Evolutionary conservation across 1,140 invertebrate genomes (phyloP).

Genomic region (Pachyrhynchus sulphureomaculatus): DNA sequence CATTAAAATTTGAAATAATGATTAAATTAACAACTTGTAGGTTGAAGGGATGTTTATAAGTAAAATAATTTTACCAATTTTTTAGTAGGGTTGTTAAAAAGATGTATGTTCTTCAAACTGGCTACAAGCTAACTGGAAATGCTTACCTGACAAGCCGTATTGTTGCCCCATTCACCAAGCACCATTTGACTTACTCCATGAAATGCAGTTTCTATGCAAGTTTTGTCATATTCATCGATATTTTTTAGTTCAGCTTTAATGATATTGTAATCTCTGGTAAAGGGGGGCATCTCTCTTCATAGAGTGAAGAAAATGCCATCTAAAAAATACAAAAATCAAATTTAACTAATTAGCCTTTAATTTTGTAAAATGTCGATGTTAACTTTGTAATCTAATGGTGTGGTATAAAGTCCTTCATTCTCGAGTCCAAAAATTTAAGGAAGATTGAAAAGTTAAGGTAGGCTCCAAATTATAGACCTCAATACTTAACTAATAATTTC

Average conservation of each 20-base stretch:
- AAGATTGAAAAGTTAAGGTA: no score
- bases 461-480: no score
- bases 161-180: conserved; percentile 81
- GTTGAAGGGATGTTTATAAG: no score
- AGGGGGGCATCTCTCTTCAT: conserved; percentile 68
- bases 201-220: conserved; percentile 76
- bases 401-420: no score
- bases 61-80: no score
- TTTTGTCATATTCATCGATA: conserved; percentile 81
- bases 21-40: no score
- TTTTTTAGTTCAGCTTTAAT: conserved; percentile 72
- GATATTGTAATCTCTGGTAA: conserved; percentile 81
- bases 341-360: neutral
- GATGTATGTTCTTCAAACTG: conserved; percentile 8
- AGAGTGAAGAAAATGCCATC: conserved; percentile 51
- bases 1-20: no score
- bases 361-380: no score
- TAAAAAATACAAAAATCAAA: conserved; percentile 34
- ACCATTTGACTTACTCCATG: conserved; percentile 74
- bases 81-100: no score
- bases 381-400: no score
- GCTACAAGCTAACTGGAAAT: neutral
- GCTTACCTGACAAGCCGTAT: conserved; percentile 77
- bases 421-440: no score
- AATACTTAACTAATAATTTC: no score